Percentiles rank a stretch among this genome's conserved stretches.
Evolutionary conservation across 2,113 vertebrate species (phyloP).

Genomic region (Merops nubicus): DNA sequence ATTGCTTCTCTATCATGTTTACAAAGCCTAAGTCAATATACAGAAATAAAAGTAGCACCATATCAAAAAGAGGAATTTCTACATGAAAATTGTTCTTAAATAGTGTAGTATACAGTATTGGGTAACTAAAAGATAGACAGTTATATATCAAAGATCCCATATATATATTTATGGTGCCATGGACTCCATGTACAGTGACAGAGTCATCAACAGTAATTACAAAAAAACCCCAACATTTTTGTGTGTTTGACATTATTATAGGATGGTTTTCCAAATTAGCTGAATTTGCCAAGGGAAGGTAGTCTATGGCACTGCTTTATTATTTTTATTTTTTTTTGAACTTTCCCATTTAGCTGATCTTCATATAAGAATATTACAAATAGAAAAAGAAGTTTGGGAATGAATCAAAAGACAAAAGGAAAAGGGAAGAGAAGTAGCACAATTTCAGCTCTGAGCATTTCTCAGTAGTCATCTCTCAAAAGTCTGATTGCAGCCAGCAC

Average conservation of each 20-base stretch:
- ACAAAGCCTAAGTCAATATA: slow-evolving; percentile 51
- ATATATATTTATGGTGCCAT: background rate
- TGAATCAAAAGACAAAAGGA: background rate
- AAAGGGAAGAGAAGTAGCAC: background rate
- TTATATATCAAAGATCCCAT: background rate
- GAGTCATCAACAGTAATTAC: background rate
- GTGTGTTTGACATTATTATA: background rate
- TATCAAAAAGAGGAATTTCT: slow-evolving; percentile 42
- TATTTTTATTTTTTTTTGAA: too few relatives aligned
- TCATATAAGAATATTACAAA: background rate
- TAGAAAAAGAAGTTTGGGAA: background rate
- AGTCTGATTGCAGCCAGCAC: background rate
- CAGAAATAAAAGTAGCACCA: slow-evolving; percentile 31
- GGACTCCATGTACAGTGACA: background rate
- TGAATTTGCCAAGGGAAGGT: background rate
- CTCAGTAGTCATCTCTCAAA: background rate
- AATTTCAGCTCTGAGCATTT: background rate
- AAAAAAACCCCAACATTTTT: background rate
- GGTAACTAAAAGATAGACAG: background rate
- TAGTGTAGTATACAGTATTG: background rate
- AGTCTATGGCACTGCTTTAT: background rate
- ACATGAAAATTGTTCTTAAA: background rate
- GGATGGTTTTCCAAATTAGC: background rate
- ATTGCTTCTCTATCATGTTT: slow-evolving; percentile 68
- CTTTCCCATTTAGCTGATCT: background rate